Percentiles rank a stretch among this genome's conserved stretches.
These are phyloP conservation scores for Chrysotoxum bicinctum DNA, from an alignment of 2,888 invertebrate genomes.

Conservation along the genomic window DNA sequence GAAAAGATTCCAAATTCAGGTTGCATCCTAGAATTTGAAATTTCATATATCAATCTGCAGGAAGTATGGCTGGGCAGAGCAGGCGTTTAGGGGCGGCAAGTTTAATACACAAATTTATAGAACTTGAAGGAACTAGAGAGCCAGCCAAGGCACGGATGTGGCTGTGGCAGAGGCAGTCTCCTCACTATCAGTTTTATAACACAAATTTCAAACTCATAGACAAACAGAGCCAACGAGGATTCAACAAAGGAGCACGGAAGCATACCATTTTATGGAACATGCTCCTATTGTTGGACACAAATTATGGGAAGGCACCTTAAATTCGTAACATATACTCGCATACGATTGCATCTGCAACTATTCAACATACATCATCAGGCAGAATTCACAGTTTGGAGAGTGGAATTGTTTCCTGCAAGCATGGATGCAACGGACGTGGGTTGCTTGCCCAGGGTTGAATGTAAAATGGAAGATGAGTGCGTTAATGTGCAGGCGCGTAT, in stretches of 20 bases:
- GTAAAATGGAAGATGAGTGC: not conserved
- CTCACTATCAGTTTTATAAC: not conserved
- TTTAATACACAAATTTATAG: too few species aligned
- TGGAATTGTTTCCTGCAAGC: not conserved
- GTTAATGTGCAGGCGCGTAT: not conserved
- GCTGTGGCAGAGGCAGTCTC: not conserved
- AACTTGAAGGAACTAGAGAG: not conserved
- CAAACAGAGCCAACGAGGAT: not conserved
- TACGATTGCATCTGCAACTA: not conserved
- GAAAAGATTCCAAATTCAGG: not conserved
- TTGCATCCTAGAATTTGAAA: not conserved
- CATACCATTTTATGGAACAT: conserved; percentile 15
- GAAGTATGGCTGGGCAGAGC: not conserved
- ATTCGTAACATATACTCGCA: not conserved
- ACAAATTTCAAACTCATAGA: not conserved
- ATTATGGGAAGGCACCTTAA: not conserved
- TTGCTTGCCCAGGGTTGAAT: not conserved
- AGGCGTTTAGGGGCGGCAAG: too few species aligned
- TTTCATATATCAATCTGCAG: not conserved
- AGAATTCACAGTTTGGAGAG: not conserved
- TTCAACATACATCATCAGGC: not conserved
- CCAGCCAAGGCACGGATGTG: not conserved
- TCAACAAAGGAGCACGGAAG: not conserved
- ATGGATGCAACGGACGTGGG: not conserved
- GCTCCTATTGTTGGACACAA: conserved; percentile 22